Percentiles rank a stretch among this genome's conserved stretches.
Evolutionary conservation across 1,140 invertebrate species (phyloP).

Genomic region (Hestina assimilis): DNA sequence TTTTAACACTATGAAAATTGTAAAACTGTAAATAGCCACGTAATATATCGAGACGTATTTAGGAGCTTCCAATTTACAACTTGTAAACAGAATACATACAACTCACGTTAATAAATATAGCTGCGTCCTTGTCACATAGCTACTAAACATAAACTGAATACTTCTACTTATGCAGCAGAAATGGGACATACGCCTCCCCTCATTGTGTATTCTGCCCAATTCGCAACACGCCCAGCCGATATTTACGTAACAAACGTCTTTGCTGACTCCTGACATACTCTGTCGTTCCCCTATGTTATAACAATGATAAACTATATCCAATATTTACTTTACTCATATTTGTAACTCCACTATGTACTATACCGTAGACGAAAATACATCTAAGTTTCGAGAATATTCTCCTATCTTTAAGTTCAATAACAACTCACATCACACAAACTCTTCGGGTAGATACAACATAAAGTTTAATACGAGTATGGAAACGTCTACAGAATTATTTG

Average conservation of each 20-base stretch:
- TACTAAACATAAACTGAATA: conserved; percentile 48
- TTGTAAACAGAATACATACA: conserved; percentile 14
- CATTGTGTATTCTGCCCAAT: conserved; percentile 73
- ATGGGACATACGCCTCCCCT: conserved; percentile 62
- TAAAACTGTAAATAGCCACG: too few relatives aligned
- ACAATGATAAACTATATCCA: conserved; percentile 26
- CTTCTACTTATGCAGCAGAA: conserved; percentile 61
- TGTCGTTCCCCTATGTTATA: conserved; percentile 26
- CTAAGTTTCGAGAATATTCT: not conserved
- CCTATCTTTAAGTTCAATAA: not conserved
- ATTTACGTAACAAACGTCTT: conserved; percentile 73
- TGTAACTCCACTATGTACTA: not conserved
- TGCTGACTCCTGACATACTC: conserved; percentile 62
- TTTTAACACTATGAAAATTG: too few relatives aligned
- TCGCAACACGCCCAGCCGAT: conserved; percentile 72
- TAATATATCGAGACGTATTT: too few relatives aligned
- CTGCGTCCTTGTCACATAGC: conserved; percentile 28
- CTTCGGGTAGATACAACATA: not conserved
- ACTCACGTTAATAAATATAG: conserved; percentile 22
- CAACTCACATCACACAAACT: conserved; percentile 1
- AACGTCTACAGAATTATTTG: conserved; percentile 2
- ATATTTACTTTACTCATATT: conserved; percentile 18
- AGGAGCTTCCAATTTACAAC: conserved; percentile 7
- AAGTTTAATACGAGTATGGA: conserved; percentile 4
- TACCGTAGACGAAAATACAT: not conserved